phyloP scores from a whole-genome alignment of 1,140 invertebrate genomes.

The Pantala flavescens region DNA sequence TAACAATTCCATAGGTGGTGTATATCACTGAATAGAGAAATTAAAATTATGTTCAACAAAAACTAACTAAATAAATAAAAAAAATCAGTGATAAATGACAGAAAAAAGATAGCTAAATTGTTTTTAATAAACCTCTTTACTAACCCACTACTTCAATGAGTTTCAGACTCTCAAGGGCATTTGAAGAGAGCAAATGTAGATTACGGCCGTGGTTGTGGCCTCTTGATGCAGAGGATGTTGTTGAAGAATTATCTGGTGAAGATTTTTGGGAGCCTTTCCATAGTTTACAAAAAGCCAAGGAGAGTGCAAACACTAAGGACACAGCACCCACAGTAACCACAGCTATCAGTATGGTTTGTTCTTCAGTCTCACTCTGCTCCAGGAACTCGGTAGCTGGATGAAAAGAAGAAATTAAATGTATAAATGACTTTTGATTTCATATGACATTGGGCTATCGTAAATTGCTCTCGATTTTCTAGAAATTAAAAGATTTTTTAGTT shows the following conservation, averaged over 20 bases:
- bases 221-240: not conserved
- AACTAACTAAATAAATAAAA: too few species aligned
- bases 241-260: slow-evolving; percentile 6
- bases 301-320: not conserved
- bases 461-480: too few species aligned
- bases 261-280: slow-evolving; percentile 1
- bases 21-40: too few species aligned
- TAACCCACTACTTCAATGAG: slow-evolving; percentile 23
- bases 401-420: not conserved
- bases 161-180: slow-evolving; percentile 20
- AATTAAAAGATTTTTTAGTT: too few species aligned
- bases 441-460: too few species aligned
- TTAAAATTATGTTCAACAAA: too few species aligned
- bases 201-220: not conserved
- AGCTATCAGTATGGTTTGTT: not conserved
- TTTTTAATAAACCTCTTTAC: too few species aligned
- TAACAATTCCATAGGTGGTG: too few species aligned
- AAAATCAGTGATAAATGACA: too few species aligned
- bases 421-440: too few species aligned
- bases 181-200: not conserved
- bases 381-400: slow-evolving; percentile 16
- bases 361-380: slow-evolving; percentile 10
- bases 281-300: not conserved
- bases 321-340: not conserved
- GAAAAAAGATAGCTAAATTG: too few species aligned